Base-by-base conservation (phyloP, 2,888 invertebrate species). In the Nomada fabriciana region DNA sequence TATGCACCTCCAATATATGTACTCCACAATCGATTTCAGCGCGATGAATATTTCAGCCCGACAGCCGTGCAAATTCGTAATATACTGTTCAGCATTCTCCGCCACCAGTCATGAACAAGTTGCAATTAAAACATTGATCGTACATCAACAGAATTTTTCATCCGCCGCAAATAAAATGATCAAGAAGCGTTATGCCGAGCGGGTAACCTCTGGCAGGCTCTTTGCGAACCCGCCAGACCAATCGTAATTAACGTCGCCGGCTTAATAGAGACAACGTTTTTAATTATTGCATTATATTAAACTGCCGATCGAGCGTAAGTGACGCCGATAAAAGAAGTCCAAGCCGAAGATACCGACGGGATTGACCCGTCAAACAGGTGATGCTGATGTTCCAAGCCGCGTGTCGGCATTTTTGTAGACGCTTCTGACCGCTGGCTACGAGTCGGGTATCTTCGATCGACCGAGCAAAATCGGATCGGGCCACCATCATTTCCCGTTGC, bases 361-460 rank as follows among this genome's bases (percentile, higher is more conserved):
- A 86, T 85, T 85, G 83, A 86, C 85, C 80, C 85, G 85, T 86
- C 85, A 86, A 85, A 83, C 80, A 73, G 83, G 77, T 80, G 73
- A 84, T 78, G 74, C 71, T 29, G 72, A 69, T 55, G 71, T 47
- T 43, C 43, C 53, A 13, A 20, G 43, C 71, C 36, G 23, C 70
- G 74, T 76, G 82, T 76, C 83, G 80, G 65, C 77, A 83, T 85
- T 86, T 83, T 86, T 85, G 74, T 81, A 85, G 86, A 85, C 86
- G 74, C 67, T 60, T 67, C 61, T 78, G 69, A 71, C 85, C 85
- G 76, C 74, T 67, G 78, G 85, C 86, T 59, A 77, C 18, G 36
- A 20, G 25, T 7, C 36, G 36, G 70, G 57, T 86, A 85, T 86
- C 86, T 75, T 18, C 55, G 79, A 85, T 86, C 84, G 67, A 29